Percentiles rank a stretch among this genome's conserved stretches.
Evolutionary conservation across 92 coral and sea anemone genomes (phyloP).

Genomic region (Porites evermanni): DNA sequence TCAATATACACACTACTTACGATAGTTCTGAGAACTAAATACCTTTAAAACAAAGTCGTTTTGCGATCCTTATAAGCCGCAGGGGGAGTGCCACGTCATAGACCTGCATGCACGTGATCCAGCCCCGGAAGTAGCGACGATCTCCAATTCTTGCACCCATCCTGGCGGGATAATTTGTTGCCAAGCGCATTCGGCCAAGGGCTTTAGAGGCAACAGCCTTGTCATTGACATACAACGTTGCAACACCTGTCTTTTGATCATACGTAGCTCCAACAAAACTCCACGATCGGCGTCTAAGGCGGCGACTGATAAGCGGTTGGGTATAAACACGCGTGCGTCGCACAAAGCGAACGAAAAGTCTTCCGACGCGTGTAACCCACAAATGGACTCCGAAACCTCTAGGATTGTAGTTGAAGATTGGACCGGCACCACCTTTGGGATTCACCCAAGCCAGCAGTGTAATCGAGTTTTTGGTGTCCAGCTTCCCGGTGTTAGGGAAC

Average conservation of each 20-base stretch:
- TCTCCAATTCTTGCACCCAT: conserved; percentile 77
- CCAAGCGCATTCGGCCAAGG: conserved; percentile 58
- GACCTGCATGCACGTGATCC: conserved; percentile 78
- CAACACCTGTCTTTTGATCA: conserved; percentile 56
- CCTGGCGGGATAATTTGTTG: conserved; percentile 64
- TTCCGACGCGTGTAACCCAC: conserved; percentile 65
- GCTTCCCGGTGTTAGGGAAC: conserved; percentile 72
- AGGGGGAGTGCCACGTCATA: conserved; percentile 61
- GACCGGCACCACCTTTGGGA: conserved; percentile 72
- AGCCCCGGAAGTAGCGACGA: conserved; percentile 69
- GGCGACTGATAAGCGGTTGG: conserved; percentile 40
- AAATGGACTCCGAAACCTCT: conserved; percentile 74
- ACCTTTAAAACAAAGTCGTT: conserved; percentile 75
- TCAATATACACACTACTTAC: no score
- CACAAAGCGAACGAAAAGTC: conserved; percentile 62
- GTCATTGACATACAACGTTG: conserved; percentile 59
- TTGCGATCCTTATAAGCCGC: conserved; percentile 58
- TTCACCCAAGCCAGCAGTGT: conserved; percentile 75
- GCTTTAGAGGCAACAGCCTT: conserved; percentile 34
- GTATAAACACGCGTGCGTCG: conserved; percentile 59
- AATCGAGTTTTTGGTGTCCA: conserved; percentile 76
- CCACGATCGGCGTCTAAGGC: conserved; percentile 69
- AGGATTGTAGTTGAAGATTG: conserved; percentile 75
- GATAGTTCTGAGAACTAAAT: neutral
- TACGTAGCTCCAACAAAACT: conserved; percentile 73